Evolutionary conservation across 2,888 invertebrate genomes (phyloP).

Genomic region (Clepsis dumicolana): DNA sequence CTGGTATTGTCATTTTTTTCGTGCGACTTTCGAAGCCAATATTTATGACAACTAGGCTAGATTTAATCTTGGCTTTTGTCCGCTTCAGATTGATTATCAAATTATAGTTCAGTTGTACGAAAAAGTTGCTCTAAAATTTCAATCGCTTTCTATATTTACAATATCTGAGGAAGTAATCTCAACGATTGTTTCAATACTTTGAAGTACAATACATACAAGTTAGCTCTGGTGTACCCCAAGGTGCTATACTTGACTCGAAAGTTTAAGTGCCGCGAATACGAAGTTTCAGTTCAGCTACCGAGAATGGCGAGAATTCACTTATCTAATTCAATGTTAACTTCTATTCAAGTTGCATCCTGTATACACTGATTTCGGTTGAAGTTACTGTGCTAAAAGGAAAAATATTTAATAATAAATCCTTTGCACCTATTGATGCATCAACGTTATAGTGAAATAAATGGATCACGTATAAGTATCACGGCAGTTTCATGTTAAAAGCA

Average conservation of each 20-base stretch:
- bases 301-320: conserved; percentile 14
- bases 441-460: too few relatives aligned
- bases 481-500: too few relatives aligned
- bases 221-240: conserved; percentile 6
- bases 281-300: conserved; percentile 20
- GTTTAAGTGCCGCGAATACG: conserved; percentile 8
- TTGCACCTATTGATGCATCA: too few relatives aligned
- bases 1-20: conserved; percentile 66
- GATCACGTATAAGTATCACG: too few relatives aligned
- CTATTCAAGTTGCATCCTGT: neutral
- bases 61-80: conserved; percentile 26
- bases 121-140: neutral
- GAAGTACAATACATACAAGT: neutral
- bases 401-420: too few relatives aligned
- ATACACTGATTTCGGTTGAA: neutral
- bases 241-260: conserved; percentile 19
- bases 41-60: conserved; percentile 40
- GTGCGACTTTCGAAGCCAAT: conserved; percentile 55
- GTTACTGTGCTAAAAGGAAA: too few relatives aligned
- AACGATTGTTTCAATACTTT: neutral
- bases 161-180: neutral
- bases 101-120: neutral
- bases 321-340: conserved; percentile 26
- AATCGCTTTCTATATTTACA: neutral
- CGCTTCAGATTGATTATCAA: conserved; percentile 19